Evolutionary conservation across 2,797 vertebrate genomes (phyloP).

Genomic region (Manis crassicaudata): DNA sequence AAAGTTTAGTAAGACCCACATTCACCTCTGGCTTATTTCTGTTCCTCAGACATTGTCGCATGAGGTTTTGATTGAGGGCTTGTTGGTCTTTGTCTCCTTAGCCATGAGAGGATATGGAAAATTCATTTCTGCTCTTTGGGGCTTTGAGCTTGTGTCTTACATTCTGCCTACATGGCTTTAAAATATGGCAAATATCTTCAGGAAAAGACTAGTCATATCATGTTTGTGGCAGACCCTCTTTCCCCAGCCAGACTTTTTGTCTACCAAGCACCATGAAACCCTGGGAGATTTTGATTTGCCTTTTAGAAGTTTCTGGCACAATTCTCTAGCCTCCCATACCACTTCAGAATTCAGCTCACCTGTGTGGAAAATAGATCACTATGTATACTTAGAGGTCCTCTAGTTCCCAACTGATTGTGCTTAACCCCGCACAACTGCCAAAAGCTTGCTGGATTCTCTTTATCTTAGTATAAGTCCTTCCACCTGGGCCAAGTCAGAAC

Average conservation of each 20-base stretch:
- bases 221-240: not conserved
- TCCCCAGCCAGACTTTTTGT: not conserved
- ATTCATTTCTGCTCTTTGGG: not conserved
- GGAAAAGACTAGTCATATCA: not conserved
- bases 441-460: conserved; percentile 14
- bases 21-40: not conserved
- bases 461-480: not conserved
- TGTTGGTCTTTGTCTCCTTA: not conserved
- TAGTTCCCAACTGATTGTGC: not conserved
- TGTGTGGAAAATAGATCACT: not conserved
- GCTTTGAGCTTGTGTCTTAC: not conserved
- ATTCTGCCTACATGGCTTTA: not conserved
- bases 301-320: conserved; percentile 32
- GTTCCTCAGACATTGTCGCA: not conserved
- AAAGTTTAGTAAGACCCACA: not conserved
- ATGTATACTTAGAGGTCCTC: not conserved
- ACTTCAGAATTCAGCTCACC: not conserved
- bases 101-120: not conserved
- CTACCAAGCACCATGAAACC: not conserved
- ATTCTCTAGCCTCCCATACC: not conserved
- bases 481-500: not conserved
- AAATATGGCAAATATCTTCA: not conserved
- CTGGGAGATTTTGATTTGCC: not conserved
- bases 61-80: not conserved
- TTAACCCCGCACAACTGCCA: not conserved